Evolutionary conservation across 2,888 invertebrate genomes (phyloP), one percentile per base, ranked within the genome.

Genomic region (Euphydryas editha): DNA sequence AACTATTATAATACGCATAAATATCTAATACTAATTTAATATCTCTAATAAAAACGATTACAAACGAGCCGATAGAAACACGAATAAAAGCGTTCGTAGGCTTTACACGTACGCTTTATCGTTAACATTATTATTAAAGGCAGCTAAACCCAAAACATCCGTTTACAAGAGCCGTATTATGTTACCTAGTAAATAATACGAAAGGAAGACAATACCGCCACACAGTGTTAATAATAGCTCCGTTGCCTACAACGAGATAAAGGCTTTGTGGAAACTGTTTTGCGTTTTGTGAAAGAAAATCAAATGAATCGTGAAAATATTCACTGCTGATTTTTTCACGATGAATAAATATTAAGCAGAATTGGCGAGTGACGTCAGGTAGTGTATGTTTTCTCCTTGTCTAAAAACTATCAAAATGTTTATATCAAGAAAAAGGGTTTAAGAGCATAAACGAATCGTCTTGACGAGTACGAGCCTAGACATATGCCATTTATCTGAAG

Each of bases 31-130:
- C 21, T 15, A 21, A 21, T 24, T 51, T 24, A 47, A 24, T 51
- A 51, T 6, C 8, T 51, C 15, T 24, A 66, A 66, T 58, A 47
- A 58, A 57, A 20, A 58, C 58, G 24, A 36, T 58, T 18, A 60
- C 60, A 65, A 65, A 49, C 36, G 21, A 11, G 36, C 17, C 56
- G 59, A 49, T 66, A 59, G 49, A 59, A 44, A 59, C 51, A 59
- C 47, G 54, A 69, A 69, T 66, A 63, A 63, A 66, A 57, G 49
- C 62, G 42, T 63, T 63, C 51, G 39, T 58, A 69, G 69, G 66
- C 66, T 69, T 66, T 69, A 51, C 69, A 66, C 69, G 66, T 69
- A 69, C 63, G 69, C 59, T 69, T 69, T 69, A 66, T 66, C 62
- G 66, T 66, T 54, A 54, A 69, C 62, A 67, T 67, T 66, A 66